Evolutionary conservation across 2,113 vertebrate genomes (phyloP).

Genomic region (Ciconia maguari): DNA sequence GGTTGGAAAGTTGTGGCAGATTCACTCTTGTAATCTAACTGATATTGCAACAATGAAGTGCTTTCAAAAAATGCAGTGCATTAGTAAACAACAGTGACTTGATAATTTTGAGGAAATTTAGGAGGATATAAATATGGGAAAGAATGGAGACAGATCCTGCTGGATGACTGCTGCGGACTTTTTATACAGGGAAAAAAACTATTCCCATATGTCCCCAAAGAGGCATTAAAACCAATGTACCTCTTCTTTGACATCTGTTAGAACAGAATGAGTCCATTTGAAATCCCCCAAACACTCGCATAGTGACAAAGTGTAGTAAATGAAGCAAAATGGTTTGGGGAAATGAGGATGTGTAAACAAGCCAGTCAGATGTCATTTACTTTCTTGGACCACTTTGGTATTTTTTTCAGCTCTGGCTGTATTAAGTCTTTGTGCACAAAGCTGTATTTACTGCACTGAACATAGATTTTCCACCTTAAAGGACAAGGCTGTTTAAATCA

Average conservation of each 20-base stretch:
- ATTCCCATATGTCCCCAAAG: conserved; percentile 59
- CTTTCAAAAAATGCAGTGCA: conserved; percentile 6
- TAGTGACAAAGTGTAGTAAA: conserved; percentile 68
- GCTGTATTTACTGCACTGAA: not conserved
- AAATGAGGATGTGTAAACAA: conserved; percentile 71
- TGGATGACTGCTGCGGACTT: conserved; percentile 25
- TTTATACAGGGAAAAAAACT: conserved; percentile 44
- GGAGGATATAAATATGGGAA: conserved; percentile 17
- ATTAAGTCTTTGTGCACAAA: not conserved
- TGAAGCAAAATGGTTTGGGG: conserved; percentile 73
- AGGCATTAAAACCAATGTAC: conserved; percentile 79
- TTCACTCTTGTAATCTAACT: not conserved
- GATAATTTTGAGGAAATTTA: conserved; percentile 56
- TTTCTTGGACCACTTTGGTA: conserved; percentile 44
- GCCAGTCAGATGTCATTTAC: conserved; percentile 64
- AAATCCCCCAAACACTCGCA: conserved; percentile 69
- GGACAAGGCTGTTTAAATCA: not conserved
- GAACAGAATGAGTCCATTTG: conserved; percentile 71
- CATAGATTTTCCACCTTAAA: not conserved
- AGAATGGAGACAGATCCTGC: conserved; percentile 18
- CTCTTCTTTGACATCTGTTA: conserved; percentile 81
- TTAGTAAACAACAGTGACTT: conserved; percentile 21
- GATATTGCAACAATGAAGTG: not conserved
- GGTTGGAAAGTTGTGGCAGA: not conserved
- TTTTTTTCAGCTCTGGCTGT: conserved; percentile 29